phyloP scores from a whole-genome alignment of 2,113 vertebrate species.

The Myotis yumanensis region DNA sequence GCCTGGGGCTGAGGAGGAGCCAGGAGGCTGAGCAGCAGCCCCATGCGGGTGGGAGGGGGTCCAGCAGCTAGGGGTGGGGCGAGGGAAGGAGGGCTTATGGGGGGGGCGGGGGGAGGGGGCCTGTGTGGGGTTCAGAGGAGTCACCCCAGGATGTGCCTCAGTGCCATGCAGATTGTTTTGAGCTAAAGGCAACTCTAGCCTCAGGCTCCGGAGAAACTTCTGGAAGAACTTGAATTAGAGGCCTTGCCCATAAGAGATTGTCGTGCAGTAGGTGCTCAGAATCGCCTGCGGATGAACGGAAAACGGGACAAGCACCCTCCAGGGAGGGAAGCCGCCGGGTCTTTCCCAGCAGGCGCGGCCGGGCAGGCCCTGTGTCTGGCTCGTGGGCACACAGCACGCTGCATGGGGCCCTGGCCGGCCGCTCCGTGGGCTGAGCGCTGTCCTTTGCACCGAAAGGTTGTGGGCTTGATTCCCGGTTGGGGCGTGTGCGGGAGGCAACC shows the following conservation, averaged over 20 bases:
- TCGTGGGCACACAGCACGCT: too few species aligned
- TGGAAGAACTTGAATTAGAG: neutral
- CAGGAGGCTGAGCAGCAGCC: too few species aligned
- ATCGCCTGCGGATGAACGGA: neutral
- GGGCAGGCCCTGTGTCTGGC: neutral
- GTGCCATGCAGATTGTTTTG: neutral
- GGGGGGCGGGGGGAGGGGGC: neutral
- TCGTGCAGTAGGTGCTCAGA: neutral
- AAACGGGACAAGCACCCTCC: neutral
- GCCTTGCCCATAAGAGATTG: neutral
- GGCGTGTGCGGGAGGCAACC: too few species aligned
- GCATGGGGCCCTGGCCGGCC: too few species aligned
- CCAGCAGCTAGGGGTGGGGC: accelerated
- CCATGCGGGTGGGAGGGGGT: accelerated
- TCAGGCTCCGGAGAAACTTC: neutral
- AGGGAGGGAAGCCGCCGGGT: accelerated
- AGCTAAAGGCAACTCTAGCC: neutral
- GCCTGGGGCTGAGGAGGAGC: neutral
- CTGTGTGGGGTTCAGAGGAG: neutral
- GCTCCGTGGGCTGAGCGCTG: too few species aligned
- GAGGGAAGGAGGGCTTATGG: neutral
- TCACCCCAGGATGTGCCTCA: neutral
- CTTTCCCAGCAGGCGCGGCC: neutral
- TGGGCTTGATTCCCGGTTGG: too few species aligned
- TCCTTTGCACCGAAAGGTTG: too few species aligned